A percentile compares a stretch with the other conserved stretches of the same genome.
phyloP scores from a whole-genome alignment of 2,113 vertebrate species.

The Lepisosteus osseus region DNA sequence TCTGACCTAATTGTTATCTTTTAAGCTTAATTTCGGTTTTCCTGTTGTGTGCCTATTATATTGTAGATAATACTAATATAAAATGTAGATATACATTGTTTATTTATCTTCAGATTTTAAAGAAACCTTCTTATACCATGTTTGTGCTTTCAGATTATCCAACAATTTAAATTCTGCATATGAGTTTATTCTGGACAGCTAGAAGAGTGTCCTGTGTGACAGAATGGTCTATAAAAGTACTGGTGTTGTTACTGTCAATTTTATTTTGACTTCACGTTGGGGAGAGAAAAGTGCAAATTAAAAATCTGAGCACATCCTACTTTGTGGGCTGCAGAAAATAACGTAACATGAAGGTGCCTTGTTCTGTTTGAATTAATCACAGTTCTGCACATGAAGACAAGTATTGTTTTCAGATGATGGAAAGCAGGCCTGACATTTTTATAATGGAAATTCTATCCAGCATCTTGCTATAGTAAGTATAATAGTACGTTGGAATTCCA shows the following conservation, averaged over 20 bases:
- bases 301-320: constrained; percentile 55
- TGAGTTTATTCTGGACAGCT: constrained; percentile 32
- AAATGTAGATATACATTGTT: too few species aligned
- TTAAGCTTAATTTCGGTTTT: too few species aligned
- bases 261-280: constrained; percentile 47
- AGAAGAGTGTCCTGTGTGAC: constrained; percentile 13
- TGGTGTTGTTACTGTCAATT: constrained; percentile 59
- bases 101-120: too few species aligned
- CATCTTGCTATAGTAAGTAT: constrained; percentile 44
- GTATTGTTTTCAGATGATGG: constrained; percentile 47
- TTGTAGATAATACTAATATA: too few species aligned
- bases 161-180: constrained; percentile 46
- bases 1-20: too few species aligned
- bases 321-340: constrained; percentile 43
- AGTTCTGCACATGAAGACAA: constrained; percentile 44
- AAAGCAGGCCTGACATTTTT: constrained; percentile 54
- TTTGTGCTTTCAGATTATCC: too few species aligned
- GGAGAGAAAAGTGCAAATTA: constrained; percentile 73
- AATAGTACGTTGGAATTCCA: constrained; percentile 56
- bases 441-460: constrained; percentile 64
- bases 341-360: constrained; percentile 57
- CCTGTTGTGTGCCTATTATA: too few species aligned
- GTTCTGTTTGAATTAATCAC: constrained; percentile 59
- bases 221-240: constrained; percentile 32
- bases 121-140: too few species aligned